Conservation (phyloP, 2,113 vertebrate species). For the Canis aureus region DNA sequence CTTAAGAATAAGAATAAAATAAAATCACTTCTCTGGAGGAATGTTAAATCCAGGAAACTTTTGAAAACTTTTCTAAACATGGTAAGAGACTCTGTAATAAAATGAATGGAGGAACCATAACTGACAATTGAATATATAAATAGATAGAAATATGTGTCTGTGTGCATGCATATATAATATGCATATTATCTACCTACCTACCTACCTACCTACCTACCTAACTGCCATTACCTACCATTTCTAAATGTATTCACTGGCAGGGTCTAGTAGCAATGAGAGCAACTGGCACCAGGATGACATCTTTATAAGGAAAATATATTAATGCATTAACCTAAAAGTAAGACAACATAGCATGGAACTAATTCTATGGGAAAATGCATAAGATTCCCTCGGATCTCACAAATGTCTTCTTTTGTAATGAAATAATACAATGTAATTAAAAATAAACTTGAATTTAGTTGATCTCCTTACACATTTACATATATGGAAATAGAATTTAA, state of each 20-base stretch:
- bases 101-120: background rate
- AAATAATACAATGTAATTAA: background rate
- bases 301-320: background rate
- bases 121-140: background rate
- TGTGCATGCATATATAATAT: background rate
- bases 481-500: background rate
- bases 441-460: background rate
- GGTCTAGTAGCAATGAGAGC: background rate
- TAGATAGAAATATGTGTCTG: background rate
- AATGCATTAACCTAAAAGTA: background rate
- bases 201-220: background rate
- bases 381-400: background rate
- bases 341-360: background rate
- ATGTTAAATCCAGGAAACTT: background rate
- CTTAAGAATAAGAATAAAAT: background rate
- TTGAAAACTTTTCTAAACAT: background rate
- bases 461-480: background rate
- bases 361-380: background rate
- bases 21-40: background rate
- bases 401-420: background rate
- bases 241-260: background rate
- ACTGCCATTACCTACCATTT: background rate
- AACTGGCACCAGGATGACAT: background rate
- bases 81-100: background rate
- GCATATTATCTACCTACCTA: background rate